Evolutionary conservation across 1,140 invertebrate genomes (phyloP), one percentile per base, ranked within the genome.

Genomic region (Mercenaria mercenaria): DNA sequence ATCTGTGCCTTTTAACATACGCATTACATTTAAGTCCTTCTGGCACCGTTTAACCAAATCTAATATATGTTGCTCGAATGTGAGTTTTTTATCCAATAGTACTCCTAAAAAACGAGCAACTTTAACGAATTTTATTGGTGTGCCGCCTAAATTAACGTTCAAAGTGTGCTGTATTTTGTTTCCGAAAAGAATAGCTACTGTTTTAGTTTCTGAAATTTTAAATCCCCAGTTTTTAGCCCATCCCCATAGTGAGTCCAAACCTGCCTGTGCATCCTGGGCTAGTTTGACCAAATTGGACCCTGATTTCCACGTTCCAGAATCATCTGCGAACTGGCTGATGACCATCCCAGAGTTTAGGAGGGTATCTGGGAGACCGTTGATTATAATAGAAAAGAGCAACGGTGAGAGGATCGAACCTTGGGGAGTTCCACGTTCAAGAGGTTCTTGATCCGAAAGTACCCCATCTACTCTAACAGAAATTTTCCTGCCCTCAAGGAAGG

Each of bases 151-250:
- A 18, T 23, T 29, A 8, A 84, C 8, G 26, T 69, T 20, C 18
- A 67, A 32, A 37, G 2, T 84, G 37, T 69, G 23, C 59, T 34
- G 2, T 15, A 41, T 8, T 39, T 84, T 8, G 37, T 84, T 84
- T 15, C 81, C 81, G 47, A 84, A 67, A 4, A 84, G 13, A 4
- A 84, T 64, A 6, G 37, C 81, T 43, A 84, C 81, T 43, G 81
- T 84, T 84, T 84, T 84, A 69, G 29, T 43, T 84, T 80, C n/a
- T 29, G 59, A 69, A 3, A 84, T 69, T 84, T 84, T 67, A 26
- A 84, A 84, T 29, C 81, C 81, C 59, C 64, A 84, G 32, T 84
- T 41, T 43, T 26, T 43, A 50, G 81, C 39, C 81, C 41, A 84
- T 34, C 39, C 43, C 59, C 18, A 67, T 26, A 82, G 4, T 6